Percentiles rank a stretch among this genome's conserved stretches.
phyloP scores from a whole-genome alignment of 2,113 vertebrate species.

The Rhinopomastus cyanomelas region DNA sequence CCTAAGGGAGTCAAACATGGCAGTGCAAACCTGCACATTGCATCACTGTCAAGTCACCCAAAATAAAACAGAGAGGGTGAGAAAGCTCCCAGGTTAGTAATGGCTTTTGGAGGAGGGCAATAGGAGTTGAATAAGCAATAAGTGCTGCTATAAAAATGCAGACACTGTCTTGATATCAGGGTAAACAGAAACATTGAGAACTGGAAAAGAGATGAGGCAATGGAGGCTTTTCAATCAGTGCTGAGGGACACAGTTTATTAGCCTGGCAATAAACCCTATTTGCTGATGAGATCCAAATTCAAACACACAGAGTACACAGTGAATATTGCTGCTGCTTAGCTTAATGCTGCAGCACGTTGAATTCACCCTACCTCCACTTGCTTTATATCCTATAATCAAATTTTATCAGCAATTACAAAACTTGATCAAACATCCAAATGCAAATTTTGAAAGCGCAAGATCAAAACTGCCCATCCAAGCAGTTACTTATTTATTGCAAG shows the following conservation, averaged over 20 bases:
- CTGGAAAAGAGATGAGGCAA: background rate
- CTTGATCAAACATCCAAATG: rapidly evolving
- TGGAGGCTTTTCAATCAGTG: background rate
- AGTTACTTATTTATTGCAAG: background rate
- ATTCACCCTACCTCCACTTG: background rate
- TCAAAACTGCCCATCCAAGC: background rate
- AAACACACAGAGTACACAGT: background rate
- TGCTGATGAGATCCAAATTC: background rate
- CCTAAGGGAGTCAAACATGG: background rate
- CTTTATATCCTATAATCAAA: background rate
- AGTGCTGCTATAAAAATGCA: background rate
- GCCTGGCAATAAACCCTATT: background rate
- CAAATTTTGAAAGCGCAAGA: background rate
- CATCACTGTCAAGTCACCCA: background rate
- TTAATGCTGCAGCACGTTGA: background rate
- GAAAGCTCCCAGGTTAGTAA: background rate
- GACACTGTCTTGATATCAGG: background rate
- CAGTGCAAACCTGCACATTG: background rate
- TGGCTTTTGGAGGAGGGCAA: background rate
- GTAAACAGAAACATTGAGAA: background rate
- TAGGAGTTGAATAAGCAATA: background rate
- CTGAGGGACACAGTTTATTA: background rate
- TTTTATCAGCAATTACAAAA: background rate
- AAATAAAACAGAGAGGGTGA: background rate
- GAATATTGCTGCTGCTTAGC: background rate